phyloP scores from a whole-genome alignment of 1,140 invertebrate species.

The Tenebrio molitor region DNA sequence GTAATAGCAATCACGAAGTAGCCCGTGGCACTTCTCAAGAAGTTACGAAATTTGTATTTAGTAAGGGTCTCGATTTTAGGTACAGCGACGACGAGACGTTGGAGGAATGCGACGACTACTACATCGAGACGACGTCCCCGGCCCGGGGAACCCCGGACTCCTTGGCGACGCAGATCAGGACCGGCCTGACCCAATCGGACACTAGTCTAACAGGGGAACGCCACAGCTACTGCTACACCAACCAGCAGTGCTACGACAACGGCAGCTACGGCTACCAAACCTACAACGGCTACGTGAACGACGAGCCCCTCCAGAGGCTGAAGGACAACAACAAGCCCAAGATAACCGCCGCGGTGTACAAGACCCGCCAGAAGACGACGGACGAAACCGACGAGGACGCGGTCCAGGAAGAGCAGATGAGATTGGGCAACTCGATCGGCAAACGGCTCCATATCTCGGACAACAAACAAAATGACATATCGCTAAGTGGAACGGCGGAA shows the following conservation, averaged over 20 bases:
- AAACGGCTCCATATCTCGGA: conserved; percentile 16
- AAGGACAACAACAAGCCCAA: conserved; percentile 74
- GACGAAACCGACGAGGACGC: conserved; percentile 47
- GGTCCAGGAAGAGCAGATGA: conserved; percentile 55
- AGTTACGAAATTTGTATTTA: too few species aligned
- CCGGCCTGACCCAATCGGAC: conserved; percentile 82
- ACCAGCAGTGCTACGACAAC: conserved; percentile 81
- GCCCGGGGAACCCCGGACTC: conserved; percentile 52
- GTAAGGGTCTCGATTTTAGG: conserved; percentile 62
- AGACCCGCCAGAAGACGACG: conserved; percentile 64
- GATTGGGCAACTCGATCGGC: conserved; percentile 47
- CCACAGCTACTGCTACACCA: conserved; percentile 81
- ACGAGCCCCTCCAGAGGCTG: conserved; percentile 67
- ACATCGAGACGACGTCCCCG: conserved; percentile 63
- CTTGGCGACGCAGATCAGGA: conserved; percentile 63
- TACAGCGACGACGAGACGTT: conserved; percentile 63
- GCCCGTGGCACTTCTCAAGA: too few species aligned
- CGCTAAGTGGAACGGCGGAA: conserved; percentile 39
- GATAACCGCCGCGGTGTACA: conserved; percentile 76
- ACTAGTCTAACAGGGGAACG: conserved; percentile 79
- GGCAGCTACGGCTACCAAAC: conserved; percentile 78
- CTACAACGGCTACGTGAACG: conserved; percentile 70
- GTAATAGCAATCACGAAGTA: too few species aligned
- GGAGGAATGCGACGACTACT: conserved; percentile 68
- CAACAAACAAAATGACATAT: conserved; percentile 27